A percentile compares a stretch with the other conserved stretches of the same genome.
These are phyloP conservation scores for Scaptomyza caliginosa DNA, from an alignment of 2,888 invertebrate species.

Conservation along the genomic window DNA sequence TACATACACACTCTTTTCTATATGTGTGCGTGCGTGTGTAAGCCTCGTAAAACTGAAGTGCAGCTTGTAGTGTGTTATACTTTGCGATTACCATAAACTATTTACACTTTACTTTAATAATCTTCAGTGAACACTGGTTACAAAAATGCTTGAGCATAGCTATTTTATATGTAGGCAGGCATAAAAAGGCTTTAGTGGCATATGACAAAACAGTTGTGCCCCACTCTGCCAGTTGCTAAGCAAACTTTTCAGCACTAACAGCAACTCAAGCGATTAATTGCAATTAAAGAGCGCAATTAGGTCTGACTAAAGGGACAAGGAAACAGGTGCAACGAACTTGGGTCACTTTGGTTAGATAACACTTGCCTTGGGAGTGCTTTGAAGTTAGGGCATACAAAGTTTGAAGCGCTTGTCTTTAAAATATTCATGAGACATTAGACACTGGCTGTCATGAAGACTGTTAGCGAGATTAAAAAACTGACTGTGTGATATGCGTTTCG, in stretches of 20 bases:
- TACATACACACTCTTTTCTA: neutral
- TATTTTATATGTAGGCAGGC: neutral
- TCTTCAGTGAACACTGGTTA: slow-evolving; percentile 41
- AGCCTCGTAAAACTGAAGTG: slow-evolving; percentile 56
- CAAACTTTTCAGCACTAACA: slow-evolving; percentile 55
- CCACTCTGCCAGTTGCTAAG: slow-evolving; percentile 21
- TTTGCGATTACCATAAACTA: slow-evolving; percentile 76
- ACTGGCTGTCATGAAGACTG: slow-evolving; percentile 14
- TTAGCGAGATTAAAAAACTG: slow-evolving; percentile 24
- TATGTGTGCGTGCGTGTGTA: slow-evolving; percentile 3
- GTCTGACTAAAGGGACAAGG: slow-evolving; percentile 27
- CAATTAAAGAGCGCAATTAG: slow-evolving; percentile 66
- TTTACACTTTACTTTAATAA: slow-evolving; percentile 69
- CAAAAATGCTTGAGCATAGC: slow-evolving; percentile 28
- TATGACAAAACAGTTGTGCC: slow-evolving; percentile 34
- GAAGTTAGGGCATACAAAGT: slow-evolving; percentile 17
- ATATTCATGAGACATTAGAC: slow-evolving; percentile 32
- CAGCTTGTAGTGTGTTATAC: slow-evolving; percentile 34
- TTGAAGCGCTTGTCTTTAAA: slow-evolving; percentile 4
- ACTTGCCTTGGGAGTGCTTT: neutral
- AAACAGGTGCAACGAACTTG: slow-evolving; percentile 23
- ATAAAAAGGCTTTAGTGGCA: slow-evolving; percentile 50
- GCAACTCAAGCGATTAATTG: slow-evolving; percentile 66
- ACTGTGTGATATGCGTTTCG: slow-evolving; percentile 20
- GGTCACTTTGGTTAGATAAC: neutral